These are phyloP conservation scores for Halcyon smyrnensis DNA, from an alignment of 2,797 vertebrate species.

Conservation along the genomic window DNA sequence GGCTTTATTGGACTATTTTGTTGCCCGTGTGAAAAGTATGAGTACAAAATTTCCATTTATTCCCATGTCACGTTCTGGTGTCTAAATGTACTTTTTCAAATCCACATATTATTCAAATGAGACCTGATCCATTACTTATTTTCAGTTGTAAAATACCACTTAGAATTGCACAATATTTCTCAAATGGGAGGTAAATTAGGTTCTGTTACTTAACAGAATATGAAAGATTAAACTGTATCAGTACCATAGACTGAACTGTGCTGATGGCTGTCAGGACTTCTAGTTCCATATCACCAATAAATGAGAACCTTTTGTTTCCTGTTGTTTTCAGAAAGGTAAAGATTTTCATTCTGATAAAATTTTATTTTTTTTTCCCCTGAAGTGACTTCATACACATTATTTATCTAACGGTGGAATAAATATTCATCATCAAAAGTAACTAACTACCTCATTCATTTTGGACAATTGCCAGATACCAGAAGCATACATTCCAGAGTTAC, in stretches of 20 bases:
- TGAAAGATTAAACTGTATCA: not conserved
- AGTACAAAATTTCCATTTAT: not conserved
- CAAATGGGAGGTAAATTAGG: not conserved
- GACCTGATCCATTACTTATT: not conserved
- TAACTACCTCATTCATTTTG: not conserved
- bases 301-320: not conserved
- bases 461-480: not conserved
- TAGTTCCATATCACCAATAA: not conserved
- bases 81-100: not conserved
- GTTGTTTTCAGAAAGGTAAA: not conserved
- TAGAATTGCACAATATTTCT: not conserved
- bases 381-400: not conserved
- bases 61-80: not conserved
- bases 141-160: not conserved
- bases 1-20: not conserved
- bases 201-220: not conserved
- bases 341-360: not conserved
- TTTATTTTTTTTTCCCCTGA: not conserved
- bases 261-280: not conserved
- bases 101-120: not conserved
- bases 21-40: not conserved
- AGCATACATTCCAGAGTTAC: not conserved
- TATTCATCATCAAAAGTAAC: constrained; percentile 3
- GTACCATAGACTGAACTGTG: not conserved
- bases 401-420: constrained; percentile 6